Base-by-base conservation (phyloP, 2,797 vertebrate genomes). In the Acridotheres tristis region DNA sequence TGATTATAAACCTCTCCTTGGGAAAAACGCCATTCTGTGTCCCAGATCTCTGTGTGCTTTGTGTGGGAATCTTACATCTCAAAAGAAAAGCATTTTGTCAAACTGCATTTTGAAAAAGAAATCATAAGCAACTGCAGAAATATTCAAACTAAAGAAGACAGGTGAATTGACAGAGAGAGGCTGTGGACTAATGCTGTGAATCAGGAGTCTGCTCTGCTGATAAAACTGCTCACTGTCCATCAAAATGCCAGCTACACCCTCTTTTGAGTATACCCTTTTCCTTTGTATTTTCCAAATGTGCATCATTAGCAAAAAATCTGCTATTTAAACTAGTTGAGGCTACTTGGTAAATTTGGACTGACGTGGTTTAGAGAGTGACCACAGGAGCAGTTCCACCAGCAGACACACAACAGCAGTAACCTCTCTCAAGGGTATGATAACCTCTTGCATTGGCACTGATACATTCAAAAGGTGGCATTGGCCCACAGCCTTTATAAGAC, bases 391-490 rank as follows among this genome's bases (percentile, higher is more conserved):
- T 42, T 78, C 47, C 51, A 72, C 11, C 58, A 72, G 54, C 76
- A 80, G 82, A 59, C 13, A 51, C 22, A 36, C 12, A 23, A 20
- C 59, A 21, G 79, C 9, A 1, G 58, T 51, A 72, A 83, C 62
- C 76, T 66, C 85, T 78, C 73, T 54, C 89, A 96, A 93, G 96
- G 95, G 76, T 78, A 72, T 5, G 6, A 66, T 40, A 93, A 94
- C 76, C 47, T 42, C 82, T 47, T 88, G 69, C 88, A 66, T 55
- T 91, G 89, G 91, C 82, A 88, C 51, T 91, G 93, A 90, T 55
- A 85, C 69, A 91, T 84, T 93, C 65, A 86, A 8, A 80, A 84
- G 54, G 74, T 86, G 89, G 75, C 94, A 53, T 3, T 3, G 40
- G 76, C 85, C 72, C 88, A 62, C 69, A 85, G 91, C 85, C 88